Evolutionary conservation across 2,113 vertebrate species (phyloP), one percentile per base, ranked within the genome.

Genomic region (Burhinus oedicnemus): DNA sequence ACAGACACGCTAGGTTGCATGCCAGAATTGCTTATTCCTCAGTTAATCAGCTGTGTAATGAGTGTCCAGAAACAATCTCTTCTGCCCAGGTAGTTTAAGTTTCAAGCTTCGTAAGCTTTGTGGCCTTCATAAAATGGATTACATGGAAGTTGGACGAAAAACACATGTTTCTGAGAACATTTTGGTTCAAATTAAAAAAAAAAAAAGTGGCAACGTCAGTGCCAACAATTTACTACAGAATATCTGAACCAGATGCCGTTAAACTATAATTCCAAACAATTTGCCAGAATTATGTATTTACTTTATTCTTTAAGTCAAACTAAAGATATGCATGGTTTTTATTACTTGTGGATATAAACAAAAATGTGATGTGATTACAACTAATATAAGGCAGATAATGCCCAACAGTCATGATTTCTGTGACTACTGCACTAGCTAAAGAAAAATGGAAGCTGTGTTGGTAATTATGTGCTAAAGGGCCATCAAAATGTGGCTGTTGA

Each of bases 271-370:
- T 98, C 98, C 92, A 87, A 97, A 88, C 95, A 97, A 98, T 98
- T 98, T 98, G 98, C 98, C 98, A 98, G 97, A 97, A 98, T 98
- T 98, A 98, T 98, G 98, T 96, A 98, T 98, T 98, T 97, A 87
- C 96, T 98, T 98, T 98, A 97, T 98, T 98, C 97, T 97, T 97
- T 93, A 97, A 98, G 97, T 97, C 93, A 97, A 98, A 95, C 97
- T 97, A 96, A 97, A 98, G 97, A 97, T 98, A 97, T 97, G 98
- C 89, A 71, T 95, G 98, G 76, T 98, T 98, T 97, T 96, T 95
- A 97, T 98, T 98, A 98, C 97, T 97, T 97, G 97, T 96, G 97
- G 97, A 96, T 96, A 96, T 78, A 96, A 97, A 97, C 95, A 97
- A 91, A 97, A 98, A 91, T 85, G 74, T 55, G 79, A 88, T 93